Conservation (phyloP, 2,797 vertebrate species). For the Sebastes steindachneri region DNA sequence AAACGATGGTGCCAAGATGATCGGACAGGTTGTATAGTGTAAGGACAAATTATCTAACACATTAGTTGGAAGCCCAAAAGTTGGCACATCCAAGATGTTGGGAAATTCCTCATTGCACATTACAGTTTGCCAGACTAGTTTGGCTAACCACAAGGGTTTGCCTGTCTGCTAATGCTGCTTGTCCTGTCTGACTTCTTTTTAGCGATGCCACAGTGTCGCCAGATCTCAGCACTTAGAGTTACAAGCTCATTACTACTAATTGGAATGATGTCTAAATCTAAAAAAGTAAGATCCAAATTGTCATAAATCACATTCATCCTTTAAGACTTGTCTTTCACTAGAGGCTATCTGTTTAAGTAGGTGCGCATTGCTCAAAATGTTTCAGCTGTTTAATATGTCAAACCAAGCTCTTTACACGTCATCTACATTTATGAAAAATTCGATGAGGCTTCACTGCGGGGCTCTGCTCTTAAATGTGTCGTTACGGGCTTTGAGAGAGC, state of each 20-base stretch:
- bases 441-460: conserved; percentile 9
- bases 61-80: neutral
- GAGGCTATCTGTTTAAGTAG: conserved; percentile 1
- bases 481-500: conserved; percentile 28
- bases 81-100: neutral
- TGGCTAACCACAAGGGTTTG: neutral
- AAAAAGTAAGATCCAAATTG: neutral
- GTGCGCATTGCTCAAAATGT: neutral
- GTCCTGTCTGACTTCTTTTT: neutral
- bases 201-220: neutral
- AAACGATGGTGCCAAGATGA: neutral
- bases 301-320: neutral
- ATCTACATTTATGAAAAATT: conserved; percentile 22
- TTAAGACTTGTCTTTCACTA: neutral
- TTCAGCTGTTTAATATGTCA: conserved; percentile 30
- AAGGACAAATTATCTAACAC: neutral
- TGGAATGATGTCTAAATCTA: neutral
- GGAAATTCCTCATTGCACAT: neutral
- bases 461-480: conserved; percentile 38
- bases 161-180: neutral
- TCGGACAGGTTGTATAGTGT: neutral
- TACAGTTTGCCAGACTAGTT: neutral
- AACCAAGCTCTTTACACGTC: conserved; percentile 7
- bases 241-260: neutral
- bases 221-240: neutral